Percentiles rank a stretch among this genome's conserved stretches.
Evolutionary conservation across 2,113 vertebrate genomes (phyloP).

Genomic region (Bombycilla garrulus): DNA sequence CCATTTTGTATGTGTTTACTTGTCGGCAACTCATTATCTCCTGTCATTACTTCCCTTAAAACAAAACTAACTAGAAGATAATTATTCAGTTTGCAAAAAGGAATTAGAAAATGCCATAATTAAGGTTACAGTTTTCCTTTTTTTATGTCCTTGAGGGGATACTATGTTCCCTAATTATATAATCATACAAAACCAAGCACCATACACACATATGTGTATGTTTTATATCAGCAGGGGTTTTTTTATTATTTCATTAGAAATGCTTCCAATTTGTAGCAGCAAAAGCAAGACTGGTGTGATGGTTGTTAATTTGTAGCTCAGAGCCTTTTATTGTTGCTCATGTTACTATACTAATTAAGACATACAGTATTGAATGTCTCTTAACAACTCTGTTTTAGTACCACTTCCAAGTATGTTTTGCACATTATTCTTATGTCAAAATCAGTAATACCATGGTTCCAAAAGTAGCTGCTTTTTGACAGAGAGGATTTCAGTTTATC

Average conservation of each 20-base stretch:
- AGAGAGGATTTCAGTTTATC: neutral
- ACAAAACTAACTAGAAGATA: slow-evolving; percentile 1
- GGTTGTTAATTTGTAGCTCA: neutral
- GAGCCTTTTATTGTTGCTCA: neutral
- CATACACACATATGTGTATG: neutral
- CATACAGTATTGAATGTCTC: neutral
- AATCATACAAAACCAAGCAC: neutral
- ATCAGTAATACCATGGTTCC: neutral
- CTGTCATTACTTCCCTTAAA: slow-evolving; percentile 31
- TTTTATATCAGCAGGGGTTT: neutral
- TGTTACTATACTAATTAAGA: neutral
- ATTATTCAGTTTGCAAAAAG: slow-evolving; percentile 9
- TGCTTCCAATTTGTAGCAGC: neutral
- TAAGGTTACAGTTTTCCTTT: slow-evolving; percentile 32
- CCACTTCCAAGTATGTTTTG: neutral
- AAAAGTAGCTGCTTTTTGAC: neutral
- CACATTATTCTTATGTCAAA: neutral
- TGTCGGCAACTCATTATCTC: slow-evolving; percentile 8
- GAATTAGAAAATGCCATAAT: neutral
- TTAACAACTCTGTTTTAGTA: neutral
- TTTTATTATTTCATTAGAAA: neutral
- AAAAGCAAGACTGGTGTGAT: neutral
- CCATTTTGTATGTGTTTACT: neutral
- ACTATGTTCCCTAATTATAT: neutral
- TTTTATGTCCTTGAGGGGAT: neutral